Evolutionary conservation across 2,888 invertebrate genomes (phyloP), one percentile per base, ranked within the genome.

Genomic region (Buathra laborator): DNA sequence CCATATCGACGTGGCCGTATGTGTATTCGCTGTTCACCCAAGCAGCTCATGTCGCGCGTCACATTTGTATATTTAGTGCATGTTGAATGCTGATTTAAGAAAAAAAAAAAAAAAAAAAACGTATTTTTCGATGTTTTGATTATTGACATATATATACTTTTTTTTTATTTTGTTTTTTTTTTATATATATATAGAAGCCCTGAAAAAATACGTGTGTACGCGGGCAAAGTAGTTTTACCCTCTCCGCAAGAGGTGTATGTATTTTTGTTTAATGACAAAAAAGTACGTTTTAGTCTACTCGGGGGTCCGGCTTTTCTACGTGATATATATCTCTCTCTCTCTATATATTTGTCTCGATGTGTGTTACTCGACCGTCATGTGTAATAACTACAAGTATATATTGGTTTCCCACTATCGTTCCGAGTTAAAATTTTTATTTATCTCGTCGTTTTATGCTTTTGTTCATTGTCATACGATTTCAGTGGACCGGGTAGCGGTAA

Each of bases 401-500:
- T 19, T 79, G 46, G 66, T 74, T 66, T 70, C 66, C 70, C 82
- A 48, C 43, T 82, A 51, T 76, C 66, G 19, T 37, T 64, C 51
- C 12, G 48, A 76, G 59, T 48, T 29, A 48, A 19, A 37, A 16
- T 72, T 84, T 64, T 80, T 37, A 75, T 77, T 88, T 78, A 67
- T 78, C 77, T 86, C 66, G 74, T 83, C 88, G 87, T 89, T 84
- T 86, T 90, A 90, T 90, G 92, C 90, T 90, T 89, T 89, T 92
- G 89, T 93, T 91, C 88, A 92, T 90, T 92, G 89, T 92, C 92
- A 89, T 93, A 93, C 93, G 82, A 85, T 88, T 94, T 94, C 94
- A 94, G 94, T 92, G 94, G 93, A 90, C 92, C 93, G 88, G 93
- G 92, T 93, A 93, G 93, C 93, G 93, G 93, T 93, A 94, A 94